Percentiles rank a stretch among this genome's conserved stretches.
Conservation (phyloP, 2,888 invertebrate species). For the Dysmachus trigonus region DNA sequence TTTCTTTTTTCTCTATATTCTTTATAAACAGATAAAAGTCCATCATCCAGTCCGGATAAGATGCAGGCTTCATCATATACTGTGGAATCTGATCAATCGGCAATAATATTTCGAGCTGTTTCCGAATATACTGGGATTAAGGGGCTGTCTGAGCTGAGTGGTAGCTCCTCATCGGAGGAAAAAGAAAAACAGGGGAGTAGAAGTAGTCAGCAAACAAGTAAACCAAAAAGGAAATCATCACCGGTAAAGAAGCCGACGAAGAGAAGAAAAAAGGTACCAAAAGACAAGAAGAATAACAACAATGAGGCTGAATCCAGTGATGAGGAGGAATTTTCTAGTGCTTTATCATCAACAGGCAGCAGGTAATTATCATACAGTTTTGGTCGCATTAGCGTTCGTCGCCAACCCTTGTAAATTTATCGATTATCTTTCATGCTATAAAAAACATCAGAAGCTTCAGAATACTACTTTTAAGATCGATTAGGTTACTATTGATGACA, state of each 20-base stretch:
- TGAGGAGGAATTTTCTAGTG: slow-evolving; percentile 53
- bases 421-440: slow-evolving; percentile 19
- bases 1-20: not conserved
- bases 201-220: not conserved
- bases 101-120: slow-evolving; percentile 51
- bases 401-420: not conserved
- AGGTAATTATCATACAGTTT: slow-evolving; percentile 30
- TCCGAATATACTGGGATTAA: slow-evolving; percentile 47
- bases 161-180: slow-evolving; percentile 55
- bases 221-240: slow-evolving; percentile 53
- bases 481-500: slow-evolving; percentile 7
- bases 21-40: slow-evolving; percentile 50
- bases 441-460: slow-evolving; percentile 21
- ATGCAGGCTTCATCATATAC: slow-evolving; percentile 48
- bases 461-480: slow-evolving; percentile 19
- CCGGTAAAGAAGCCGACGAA: slow-evolving; percentile 45
- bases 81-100: slow-evolving; percentile 52
- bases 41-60: slow-evolving; percentile 54
- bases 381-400: not conserved
- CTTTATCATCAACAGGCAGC: slow-evolving; percentile 50
- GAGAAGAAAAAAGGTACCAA: slow-evolving; percentile 51
- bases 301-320: slow-evolving; percentile 59
- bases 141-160: slow-evolving; percentile 55
- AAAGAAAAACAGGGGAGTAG: slow-evolving; percentile 50
- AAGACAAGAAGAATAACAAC: slow-evolving; percentile 34